These are phyloP conservation scores for Abscondita cerata DNA, from an alignment of 2,888 invertebrate species.

Conservation along the genomic window DNA sequence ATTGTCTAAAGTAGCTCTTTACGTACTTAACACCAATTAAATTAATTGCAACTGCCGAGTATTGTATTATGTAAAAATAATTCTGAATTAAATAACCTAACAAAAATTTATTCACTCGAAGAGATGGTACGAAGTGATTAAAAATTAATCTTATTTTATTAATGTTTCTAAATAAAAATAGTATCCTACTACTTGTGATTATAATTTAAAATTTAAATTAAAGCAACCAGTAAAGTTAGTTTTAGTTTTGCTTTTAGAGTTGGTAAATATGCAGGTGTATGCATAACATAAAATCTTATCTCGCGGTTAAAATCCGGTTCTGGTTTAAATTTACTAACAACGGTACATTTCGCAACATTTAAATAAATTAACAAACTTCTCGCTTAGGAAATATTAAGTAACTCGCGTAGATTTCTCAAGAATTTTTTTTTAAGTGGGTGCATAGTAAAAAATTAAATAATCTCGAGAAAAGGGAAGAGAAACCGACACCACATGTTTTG, in stretches of 20 bases:
- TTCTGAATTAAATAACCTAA: too few relatives aligned
- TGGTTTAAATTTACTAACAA: conserved; percentile 2
- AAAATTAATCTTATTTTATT: too few relatives aligned
- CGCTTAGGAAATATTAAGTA: too few relatives aligned
- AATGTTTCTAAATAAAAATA: too few relatives aligned
- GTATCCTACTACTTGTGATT: background rate
- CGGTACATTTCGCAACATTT: conserved; percentile 5
- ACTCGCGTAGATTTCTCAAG: too few relatives aligned
- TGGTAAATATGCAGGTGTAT: conserved; percentile 7
- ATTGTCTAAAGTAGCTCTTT: too few relatives aligned
- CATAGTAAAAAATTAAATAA: background rate
- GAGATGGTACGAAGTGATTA: conserved; percentile 14
- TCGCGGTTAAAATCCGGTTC: conserved; percentile 7
- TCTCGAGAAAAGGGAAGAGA: background rate
- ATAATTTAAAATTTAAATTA: conserved; percentile 5
- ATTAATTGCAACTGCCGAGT: too few relatives aligned
- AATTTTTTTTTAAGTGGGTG: too few relatives aligned
- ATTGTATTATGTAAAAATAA: too few relatives aligned
- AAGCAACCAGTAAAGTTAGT: background rate
- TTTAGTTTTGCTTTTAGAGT: conserved; percentile 5
- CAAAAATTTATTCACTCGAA: too few relatives aligned
- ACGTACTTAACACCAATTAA: too few relatives aligned
- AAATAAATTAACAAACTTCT: too few relatives aligned
- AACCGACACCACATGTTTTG: conserved; percentile 12
- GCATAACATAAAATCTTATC: conserved; percentile 8